Percentiles rank a stretch among this genome's conserved stretches.
These are phyloP conservation scores for Phenacoccus solenopsis DNA, from an alignment of 1,140 invertebrate genomes.

Conservation along the genomic window DNA sequence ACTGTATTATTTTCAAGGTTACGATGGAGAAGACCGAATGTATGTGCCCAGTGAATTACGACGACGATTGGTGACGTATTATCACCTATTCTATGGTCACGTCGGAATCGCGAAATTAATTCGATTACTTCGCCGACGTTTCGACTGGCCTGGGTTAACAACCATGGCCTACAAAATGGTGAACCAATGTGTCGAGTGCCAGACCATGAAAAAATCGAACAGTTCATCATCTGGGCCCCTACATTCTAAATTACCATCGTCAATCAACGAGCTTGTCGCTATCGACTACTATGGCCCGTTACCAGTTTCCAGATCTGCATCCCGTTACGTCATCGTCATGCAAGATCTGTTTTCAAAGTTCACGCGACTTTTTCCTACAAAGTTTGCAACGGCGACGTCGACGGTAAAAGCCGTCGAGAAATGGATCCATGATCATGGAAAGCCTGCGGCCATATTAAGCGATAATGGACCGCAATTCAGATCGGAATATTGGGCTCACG, in stretches of 20 bases:
- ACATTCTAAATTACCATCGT: neutral
- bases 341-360: neutral
- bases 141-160: neutral
- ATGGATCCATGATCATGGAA: neutral
- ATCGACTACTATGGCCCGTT: neutral
- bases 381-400: neutral
- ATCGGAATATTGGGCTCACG: neutral
- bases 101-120: too few relatives aligned
- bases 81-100: too few relatives aligned
- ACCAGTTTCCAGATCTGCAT: neutral
- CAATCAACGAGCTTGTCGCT: neutral
- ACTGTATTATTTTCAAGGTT: too few relatives aligned
- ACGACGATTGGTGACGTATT: too few relatives aligned
- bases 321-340: neutral
- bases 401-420: neutral
- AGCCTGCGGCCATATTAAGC: neutral
- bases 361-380: neutral
- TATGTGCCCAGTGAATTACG: too few relatives aligned
- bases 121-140: neutral
- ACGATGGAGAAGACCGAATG: too few relatives aligned
- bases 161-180: neutral
- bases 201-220: neutral
- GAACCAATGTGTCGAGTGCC: neutral
- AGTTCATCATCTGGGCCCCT: neutral
- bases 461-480: neutral